A percentile compares a stretch with the other conserved stretches of the same genome.
These are phyloP conservation scores for Drosophila orena DNA, from an alignment of 1,140 invertebrate species.

Conservation along the genomic window DNA sequence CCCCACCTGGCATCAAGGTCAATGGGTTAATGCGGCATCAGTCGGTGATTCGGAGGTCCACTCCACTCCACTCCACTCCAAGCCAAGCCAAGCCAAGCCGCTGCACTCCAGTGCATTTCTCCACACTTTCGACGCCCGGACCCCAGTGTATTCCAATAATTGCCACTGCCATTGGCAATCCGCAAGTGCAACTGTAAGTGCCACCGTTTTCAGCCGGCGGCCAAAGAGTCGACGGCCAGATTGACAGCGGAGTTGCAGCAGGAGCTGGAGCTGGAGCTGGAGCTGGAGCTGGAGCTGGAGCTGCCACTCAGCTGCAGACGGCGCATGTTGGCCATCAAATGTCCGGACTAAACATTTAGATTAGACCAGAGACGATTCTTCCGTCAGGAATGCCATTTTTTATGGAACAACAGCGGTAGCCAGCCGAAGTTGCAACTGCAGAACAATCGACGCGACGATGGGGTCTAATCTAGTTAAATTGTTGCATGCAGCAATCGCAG, in stretches of 20 bases:
- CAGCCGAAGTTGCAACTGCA: constrained; percentile 29
- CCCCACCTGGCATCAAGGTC: constrained; percentile 68
- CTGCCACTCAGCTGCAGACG: constrained; percentile 71
- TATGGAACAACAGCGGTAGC: constrained; percentile 51
- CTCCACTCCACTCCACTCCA: constrained; percentile 29
- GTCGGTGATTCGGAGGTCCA: constrained; percentile 23
- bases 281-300: constrained; percentile 49
- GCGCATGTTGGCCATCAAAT: constrained; percentile 82
- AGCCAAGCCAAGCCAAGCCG: constrained; percentile 17
- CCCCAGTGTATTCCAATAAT: constrained; percentile 71
- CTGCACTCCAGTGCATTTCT: constrained; percentile 6
- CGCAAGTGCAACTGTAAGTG: constrained; percentile 82
- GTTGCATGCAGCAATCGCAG: constrained; percentile 78
- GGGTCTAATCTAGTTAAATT: constrained; percentile 78
- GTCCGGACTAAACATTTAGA: constrained; percentile 78
- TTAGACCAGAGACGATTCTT: constrained; percentile 70
- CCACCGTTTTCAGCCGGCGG: constrained; percentile 69
- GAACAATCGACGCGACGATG: constrained; percentile 72
- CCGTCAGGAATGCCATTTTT: constrained; percentile 81
- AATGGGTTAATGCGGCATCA: constrained; percentile 72
- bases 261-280: constrained; percentile 18
- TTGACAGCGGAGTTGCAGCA: constrained; percentile 53
- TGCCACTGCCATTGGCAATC: constrained; percentile 66
- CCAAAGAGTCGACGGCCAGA: constrained; percentile 36
- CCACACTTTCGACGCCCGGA: constrained; percentile 8